Base-by-base conservation (phyloP, 2,797 vertebrate genomes). In the Macroramphosus scolopax region DNA sequence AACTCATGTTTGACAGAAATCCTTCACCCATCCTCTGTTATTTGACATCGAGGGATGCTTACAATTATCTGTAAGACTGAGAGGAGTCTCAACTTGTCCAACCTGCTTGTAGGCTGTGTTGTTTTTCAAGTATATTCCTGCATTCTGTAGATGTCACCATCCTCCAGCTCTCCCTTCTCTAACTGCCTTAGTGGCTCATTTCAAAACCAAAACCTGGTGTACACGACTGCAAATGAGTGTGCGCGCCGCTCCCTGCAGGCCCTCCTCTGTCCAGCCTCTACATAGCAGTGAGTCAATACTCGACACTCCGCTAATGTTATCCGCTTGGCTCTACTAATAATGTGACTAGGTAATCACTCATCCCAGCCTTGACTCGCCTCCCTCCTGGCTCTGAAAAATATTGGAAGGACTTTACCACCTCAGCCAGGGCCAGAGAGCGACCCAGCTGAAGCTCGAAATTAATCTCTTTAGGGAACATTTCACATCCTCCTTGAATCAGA, bases 301-400 rank as follows among this genome's bases (percentile, higher is more conserved):
- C n/a, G n/a, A n/a, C n/a, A n/a, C 54, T 68, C 33, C 45, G 53
- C 52, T 68, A 60, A 67, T 54, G 62, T 63, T 73, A 48, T 42
- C 68, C 63, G 56, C 44, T 42, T 39, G 45, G 53, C 67, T 68
- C 55, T 64, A 26, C 54, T 66, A 42, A 77, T 71, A 72, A 55
- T 59, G 52, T 58, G 54, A 66, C 62, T 63, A 35, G 60, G 64
- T 80, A 74, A 78, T 80, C 62, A 65, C 34, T 82, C 77, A 68
- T 59, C 51, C 41, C 41, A 57, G 58, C 43, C 61, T 64, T 33
- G 59, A 61, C 45, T 69, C 54, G 33, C 34, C 40, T 45, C 51
- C 55, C 46, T 74, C 39, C 48, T 66, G 48, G 60, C 57, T 71
- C 68, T 45, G 45, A 65, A 71, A 81, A 71, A 75, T 75, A 76